Evolutionary conservation across 2,113 vertebrate genomes (phyloP).

Genomic region (Lipophrys pholis): DNA sequence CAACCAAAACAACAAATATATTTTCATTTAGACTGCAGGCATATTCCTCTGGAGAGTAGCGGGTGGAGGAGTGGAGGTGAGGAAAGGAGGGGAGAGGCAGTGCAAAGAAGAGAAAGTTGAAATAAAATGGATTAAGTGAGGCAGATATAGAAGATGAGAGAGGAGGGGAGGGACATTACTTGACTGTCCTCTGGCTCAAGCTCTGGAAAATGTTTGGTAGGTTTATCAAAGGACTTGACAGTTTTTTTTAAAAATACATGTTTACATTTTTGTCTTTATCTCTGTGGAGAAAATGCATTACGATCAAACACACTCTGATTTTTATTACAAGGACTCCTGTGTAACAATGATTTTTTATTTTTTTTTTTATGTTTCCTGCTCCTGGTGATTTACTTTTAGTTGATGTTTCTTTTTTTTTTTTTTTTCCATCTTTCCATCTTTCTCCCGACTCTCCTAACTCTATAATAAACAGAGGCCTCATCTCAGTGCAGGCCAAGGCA

Average conservation of each 20-base stretch:
- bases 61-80: conserved; percentile 47
- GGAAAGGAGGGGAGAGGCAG: conserved; percentile 44
- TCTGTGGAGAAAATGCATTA: conserved; percentile 29
- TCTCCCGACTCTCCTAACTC: conserved; percentile 52
- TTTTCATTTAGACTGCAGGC: conserved; percentile 75
- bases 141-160: conserved; percentile 32
- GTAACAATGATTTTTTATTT: conserved; percentile 19
- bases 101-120: conserved; percentile 29
- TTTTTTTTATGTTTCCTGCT: conserved; percentile 38
- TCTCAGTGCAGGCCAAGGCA: conserved; percentile 83
- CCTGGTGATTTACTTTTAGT: conserved; percentile 30
- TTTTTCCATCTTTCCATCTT: conserved; percentile 54
- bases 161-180: conserved; percentile 27
- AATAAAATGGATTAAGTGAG: conserved; percentile 46
- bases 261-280: conserved; percentile 66
- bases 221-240: conserved; percentile 57
- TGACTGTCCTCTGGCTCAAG: conserved; percentile 29
- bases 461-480: conserved; percentile 82
- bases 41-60: conserved; percentile 64
- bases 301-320: conserved; percentile 32
- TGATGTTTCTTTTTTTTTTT: no score
- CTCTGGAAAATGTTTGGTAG: conserved; percentile 67
- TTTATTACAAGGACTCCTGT: conserved; percentile 12
- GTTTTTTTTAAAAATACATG: conserved; percentile 53
- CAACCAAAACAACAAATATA: conserved; percentile 80